A percentile compares a stretch with the other conserved stretches of the same genome.
These are phyloP conservation scores for Eriocheir sinensis DNA, from an alignment of 1,140 invertebrate species.

Conservation along the genomic window DNA sequence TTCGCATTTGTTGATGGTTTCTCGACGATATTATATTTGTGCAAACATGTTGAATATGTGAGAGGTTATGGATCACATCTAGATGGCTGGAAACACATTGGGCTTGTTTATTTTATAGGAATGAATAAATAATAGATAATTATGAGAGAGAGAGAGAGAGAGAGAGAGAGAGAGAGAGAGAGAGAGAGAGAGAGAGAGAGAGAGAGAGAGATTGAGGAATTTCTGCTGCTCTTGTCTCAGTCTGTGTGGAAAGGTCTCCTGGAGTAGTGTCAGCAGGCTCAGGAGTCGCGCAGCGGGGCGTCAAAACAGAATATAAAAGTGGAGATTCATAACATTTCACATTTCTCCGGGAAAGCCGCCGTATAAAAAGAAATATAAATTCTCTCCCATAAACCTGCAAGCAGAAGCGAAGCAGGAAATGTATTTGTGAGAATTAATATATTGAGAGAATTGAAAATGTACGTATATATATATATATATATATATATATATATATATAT, in stretches of 20 bases:
- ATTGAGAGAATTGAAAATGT: no score
- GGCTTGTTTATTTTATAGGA: background rate
- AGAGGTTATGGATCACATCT: no score
- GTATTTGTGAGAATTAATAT: no score
- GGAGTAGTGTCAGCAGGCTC: constrained; percentile 3
- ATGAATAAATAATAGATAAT: no score
- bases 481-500: no score
- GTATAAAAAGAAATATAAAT: background rate
- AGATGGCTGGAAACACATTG: background rate
- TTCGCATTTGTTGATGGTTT: no score
- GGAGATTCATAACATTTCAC: background rate
- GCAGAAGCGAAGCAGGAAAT: no score
- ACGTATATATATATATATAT: no score
- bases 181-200: background rate
- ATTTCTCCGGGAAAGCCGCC: background rate
- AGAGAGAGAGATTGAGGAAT: background rate
- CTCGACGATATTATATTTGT: no score
- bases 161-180: background rate
- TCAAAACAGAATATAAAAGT: background rate
- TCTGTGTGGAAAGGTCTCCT: background rate
- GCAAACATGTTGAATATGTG: no score
- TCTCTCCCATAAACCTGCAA: background rate
- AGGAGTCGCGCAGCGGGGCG: background rate
- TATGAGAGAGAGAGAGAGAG: background rate
- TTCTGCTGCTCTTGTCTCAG: constrained; percentile 1